These are phyloP conservation scores for Pycnomerus fuliginosus DNA, from an alignment of 2,888 invertebrate species.

Conservation along the genomic window DNA sequence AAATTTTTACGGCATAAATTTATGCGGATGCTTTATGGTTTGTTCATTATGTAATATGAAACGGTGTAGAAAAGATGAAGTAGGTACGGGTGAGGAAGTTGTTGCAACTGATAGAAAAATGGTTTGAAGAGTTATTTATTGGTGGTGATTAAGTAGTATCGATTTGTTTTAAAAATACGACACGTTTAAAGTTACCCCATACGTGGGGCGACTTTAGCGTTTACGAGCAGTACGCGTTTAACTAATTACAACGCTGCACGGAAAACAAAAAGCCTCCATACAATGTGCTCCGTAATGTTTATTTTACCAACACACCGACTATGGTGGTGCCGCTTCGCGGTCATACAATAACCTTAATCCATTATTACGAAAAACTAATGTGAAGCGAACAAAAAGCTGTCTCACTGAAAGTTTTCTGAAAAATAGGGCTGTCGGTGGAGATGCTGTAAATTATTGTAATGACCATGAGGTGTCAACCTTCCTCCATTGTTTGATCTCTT, in stretches of 20 bases:
- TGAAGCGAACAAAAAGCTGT: conserved; percentile 37
- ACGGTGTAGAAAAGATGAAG: conserved; percentile 18
- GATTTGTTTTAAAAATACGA: conserved; percentile 29
- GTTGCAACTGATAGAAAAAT: too few relatives aligned
- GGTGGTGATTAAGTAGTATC: conserved; percentile 27
- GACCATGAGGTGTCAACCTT: conserved; percentile 32
- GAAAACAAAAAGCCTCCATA: conserved; percentile 31
- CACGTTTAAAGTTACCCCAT: conserved; percentile 25
- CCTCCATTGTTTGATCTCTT: conserved; percentile 25
- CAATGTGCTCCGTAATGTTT: conserved; percentile 30
- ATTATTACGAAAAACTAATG: conserved; percentile 44
- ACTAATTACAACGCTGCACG: conserved; percentile 31
- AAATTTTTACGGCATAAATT: conserved; percentile 12
- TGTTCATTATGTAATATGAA: conserved; percentile 16
- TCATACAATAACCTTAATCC: conserved; percentile 42
- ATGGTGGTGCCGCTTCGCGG: conserved; percentile 27
- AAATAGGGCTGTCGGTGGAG: conserved; percentile 34
- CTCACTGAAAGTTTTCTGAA: conserved; percentile 33
- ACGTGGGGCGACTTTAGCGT: conserved; percentile 27
- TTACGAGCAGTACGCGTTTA: conserved; percentile 29
- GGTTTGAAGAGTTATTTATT: too few relatives aligned
- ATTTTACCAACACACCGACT: conserved; percentile 27
- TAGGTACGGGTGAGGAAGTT: conserved; percentile 16
- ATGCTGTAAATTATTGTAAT: conserved; percentile 39
- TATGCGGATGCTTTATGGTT: conserved; percentile 12